Conservation (phyloP, 2,888 invertebrate species). For the Sphecodes monilicornis region DNA sequence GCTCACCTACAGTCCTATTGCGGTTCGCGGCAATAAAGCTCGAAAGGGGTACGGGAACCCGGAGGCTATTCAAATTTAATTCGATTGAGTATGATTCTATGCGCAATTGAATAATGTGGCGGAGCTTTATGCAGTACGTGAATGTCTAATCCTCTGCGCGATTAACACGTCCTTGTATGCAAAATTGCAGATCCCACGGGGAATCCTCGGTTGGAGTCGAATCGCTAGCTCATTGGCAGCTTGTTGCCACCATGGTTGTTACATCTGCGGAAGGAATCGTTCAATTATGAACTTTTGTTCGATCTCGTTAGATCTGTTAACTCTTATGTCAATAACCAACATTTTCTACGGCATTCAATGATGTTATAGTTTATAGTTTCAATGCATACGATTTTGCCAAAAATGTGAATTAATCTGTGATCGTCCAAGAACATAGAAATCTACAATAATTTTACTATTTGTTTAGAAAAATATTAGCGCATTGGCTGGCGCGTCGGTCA, state of each 20-base stretch:
- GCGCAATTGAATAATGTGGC: background rate
- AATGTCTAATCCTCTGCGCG: background rate
- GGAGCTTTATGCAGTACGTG: background rate
- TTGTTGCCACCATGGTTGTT: background rate
- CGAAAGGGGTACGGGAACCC: background rate
- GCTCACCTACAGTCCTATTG: background rate
- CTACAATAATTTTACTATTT: no score
- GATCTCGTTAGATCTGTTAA: background rate
- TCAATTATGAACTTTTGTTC: background rate
- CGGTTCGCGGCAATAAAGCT: slow-evolving; percentile 25
- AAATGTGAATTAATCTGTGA: no score
- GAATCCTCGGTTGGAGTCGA: background rate
- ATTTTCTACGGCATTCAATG: no score
- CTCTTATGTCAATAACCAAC: background rate
- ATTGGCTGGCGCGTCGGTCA: no score
- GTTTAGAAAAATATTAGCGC: no score
- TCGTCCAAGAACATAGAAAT: no score
- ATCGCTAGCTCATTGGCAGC: background rate
- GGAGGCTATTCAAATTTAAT: slow-evolving; percentile 21
- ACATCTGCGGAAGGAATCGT: slow-evolving; percentile 32
- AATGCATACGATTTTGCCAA: no score
- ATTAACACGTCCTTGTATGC: background rate
- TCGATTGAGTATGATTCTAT: slow-evolving; percentile 9
- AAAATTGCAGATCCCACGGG: background rate
- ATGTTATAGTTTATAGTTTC: no score